Evolutionary conservation across 2,113 vertebrate genomes (phyloP).

Genomic region (Clupea harengus): DNA sequence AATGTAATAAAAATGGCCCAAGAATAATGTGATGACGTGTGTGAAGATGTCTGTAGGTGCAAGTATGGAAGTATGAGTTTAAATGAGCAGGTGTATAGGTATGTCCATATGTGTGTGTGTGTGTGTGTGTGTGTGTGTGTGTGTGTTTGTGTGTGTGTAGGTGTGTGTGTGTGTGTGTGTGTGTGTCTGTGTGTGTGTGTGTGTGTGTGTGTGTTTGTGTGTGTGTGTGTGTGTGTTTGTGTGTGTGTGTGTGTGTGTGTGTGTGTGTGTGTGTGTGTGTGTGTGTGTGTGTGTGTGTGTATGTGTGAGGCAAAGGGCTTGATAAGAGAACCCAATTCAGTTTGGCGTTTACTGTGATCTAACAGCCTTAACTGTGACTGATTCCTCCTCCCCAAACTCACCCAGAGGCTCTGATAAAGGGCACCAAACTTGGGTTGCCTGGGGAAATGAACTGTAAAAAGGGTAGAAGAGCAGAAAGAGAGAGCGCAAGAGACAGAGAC

Average conservation of each 20-base stretch:
- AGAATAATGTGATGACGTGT: not conserved
- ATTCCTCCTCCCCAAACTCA: conserved; percentile 67
- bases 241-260: conserved; percentile 20
- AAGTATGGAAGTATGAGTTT: conserved; percentile 8
- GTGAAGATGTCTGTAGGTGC: not conserved
- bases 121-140: not conserved
- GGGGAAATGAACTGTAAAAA: conserved; percentile 53
- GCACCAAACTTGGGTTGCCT: conserved; percentile 61
- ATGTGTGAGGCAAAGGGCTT: conserved; percentile 39
- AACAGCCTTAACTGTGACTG: conserved; percentile 75
- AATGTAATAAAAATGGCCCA: not conserved
- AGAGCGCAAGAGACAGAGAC: conserved; percentile 30
- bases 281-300: conserved; percentile 41
- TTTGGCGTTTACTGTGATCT: conserved; percentile 66
- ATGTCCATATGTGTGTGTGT: not conserved
- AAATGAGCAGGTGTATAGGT: conserved; percentile 2
- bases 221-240: not conserved
- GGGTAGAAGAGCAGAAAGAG: not conserved
- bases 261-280: not conserved
- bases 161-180: not conserved
- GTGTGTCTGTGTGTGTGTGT: conserved; percentile 43
- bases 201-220: not conserved
- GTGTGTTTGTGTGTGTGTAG: not conserved
- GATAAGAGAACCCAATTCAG: conserved; percentile 65
- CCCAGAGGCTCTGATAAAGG: conserved; percentile 61